Percentiles rank a stretch among this genome's conserved stretches.
Evolutionary conservation across 1,140 invertebrate species (phyloP).

Genomic region (Drosophila funebris): DNA sequence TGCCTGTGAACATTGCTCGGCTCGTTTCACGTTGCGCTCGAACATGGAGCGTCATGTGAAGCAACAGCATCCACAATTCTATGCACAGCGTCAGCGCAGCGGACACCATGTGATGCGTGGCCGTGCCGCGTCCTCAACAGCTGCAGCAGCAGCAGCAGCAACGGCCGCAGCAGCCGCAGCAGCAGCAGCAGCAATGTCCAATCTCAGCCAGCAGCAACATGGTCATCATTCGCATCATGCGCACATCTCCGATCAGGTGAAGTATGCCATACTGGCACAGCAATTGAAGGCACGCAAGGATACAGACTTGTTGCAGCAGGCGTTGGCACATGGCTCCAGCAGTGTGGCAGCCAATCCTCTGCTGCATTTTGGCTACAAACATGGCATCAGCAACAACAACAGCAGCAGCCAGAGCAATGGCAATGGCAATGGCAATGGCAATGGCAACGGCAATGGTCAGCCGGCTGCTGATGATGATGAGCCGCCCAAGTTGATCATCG

Average conservation of each 20-base stretch:
- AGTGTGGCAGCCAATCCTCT: slow-evolving; percentile 61
- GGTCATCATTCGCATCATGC: slow-evolving; percentile 46
- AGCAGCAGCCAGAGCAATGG: not conserved
- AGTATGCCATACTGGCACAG: slow-evolving; percentile 90
- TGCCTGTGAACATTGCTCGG: slow-evolving; percentile 94
- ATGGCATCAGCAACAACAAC: not conserved
- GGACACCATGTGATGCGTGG: slow-evolving; percentile 84
- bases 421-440: not conserved
- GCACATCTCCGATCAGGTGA: slow-evolving; percentile 89
- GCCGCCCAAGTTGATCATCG: slow-evolving; percentile 84
- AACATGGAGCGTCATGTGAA: slow-evolving; percentile 98
- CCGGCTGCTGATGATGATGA: slow-evolving; percentile 68
- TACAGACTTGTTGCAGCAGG: slow-evolving; percentile 82
- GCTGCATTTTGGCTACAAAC: slow-evolving; percentile 51
- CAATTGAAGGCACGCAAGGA: slow-evolving; percentile 87
- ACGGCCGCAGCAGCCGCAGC: slow-evolving; percentile 53
- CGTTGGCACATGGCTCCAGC: slow-evolving; percentile 75
- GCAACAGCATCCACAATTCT: slow-evolving; percentile 95
- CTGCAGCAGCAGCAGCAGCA: slow-evolving; percentile 47
- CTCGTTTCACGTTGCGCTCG: slow-evolving; percentile 93
- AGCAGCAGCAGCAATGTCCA: slow-evolving; percentile 38
- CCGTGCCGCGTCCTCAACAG: slow-evolving; percentile 59
- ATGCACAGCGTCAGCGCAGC: slow-evolving; percentile 89
- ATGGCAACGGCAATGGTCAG: slow-evolving; percentile 16
- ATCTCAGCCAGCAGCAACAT: slow-evolving; percentile 17